phyloP scores from a whole-genome alignment of 2,888 invertebrate genomes.

The Tanypteryx hageni region DNA sequence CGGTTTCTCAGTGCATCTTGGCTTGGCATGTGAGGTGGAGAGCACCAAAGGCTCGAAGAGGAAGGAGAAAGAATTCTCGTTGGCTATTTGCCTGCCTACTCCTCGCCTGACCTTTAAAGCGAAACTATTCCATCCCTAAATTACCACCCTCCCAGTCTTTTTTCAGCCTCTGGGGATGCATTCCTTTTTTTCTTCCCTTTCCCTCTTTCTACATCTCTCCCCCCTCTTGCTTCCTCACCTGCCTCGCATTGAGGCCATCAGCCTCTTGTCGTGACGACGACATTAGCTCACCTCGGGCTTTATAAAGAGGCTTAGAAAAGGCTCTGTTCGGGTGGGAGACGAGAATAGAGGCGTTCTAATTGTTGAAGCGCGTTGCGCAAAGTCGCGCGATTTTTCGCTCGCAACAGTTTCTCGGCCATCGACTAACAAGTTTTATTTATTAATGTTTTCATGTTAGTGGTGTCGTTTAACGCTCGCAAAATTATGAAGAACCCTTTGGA shows the following conservation, averaged over 20 bases:
- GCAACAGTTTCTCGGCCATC: no score
- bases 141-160: neutral
- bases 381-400: no score
- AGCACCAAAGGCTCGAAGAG: no score
- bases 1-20: neutral
- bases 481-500: no score
- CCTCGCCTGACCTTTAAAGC: constrained; percentile 13
- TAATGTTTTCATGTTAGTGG: no score
- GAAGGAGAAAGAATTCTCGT: neutral
- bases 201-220: neutral
- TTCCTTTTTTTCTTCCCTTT: neutral
- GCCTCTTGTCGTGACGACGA: constrained; percentile 18
- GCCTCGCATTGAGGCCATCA: neutral
- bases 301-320: no score
- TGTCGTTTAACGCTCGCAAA: no score
- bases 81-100: neutral
- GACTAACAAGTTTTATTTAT: no score
- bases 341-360: no score
- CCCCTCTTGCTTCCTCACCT: neutral
- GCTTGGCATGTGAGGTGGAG: no score
- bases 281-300: neutral
- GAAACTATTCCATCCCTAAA: neutral
- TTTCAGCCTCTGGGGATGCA: neutral
- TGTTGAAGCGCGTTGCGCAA: no score
- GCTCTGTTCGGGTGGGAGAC: no score